These are phyloP conservation scores for Porites divaricata DNA, from an alignment of 92 coral and sea anemone species.

Conservation along the genomic window DNA sequence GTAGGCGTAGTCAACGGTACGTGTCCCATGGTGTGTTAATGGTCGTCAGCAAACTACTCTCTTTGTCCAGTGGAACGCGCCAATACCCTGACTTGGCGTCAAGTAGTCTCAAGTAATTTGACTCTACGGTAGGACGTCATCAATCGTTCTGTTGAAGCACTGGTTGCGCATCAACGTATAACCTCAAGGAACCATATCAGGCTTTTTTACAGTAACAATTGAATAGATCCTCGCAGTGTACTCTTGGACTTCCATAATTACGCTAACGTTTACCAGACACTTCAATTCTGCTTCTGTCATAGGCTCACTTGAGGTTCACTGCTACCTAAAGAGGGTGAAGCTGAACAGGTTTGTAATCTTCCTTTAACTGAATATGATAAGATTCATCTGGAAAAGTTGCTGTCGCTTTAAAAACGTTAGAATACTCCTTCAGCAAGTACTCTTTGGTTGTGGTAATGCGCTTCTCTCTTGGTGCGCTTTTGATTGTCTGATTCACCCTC, in stretches of 20 bases:
- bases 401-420: constrained; percentile 59
- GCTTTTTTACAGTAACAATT: constrained; percentile 43
- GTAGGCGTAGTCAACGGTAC: constrained; percentile 51
- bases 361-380: constrained; percentile 62
- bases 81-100: constrained; percentile 68
- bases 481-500: too few species aligned
- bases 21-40: constrained; percentile 70
- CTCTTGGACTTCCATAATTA: constrained; percentile 52
- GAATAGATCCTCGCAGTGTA: constrained; percentile 63
- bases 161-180: constrained; percentile 62
- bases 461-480: too few species aligned
- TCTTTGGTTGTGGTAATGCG: constrained; percentile 37
- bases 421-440: constrained; percentile 47
- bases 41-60: constrained; percentile 52
- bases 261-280: constrained; percentile 44
- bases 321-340: constrained; percentile 62
- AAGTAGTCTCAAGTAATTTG: constrained; percentile 56
- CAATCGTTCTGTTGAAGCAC: constrained; percentile 52
- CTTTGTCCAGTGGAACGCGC: constrained; percentile 54
- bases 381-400: constrained; percentile 60
- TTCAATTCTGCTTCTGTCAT: constrained; percentile 25
- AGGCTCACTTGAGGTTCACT: constrained; percentile 62
- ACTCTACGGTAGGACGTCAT: constrained; percentile 56
- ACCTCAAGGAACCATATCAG: constrained; percentile 61
- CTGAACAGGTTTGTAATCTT: constrained; percentile 53